Evolutionary conservation across 2,888 invertebrate genomes (phyloP).

Genomic region (Hydrotaea cyrtoneurina): DNA sequence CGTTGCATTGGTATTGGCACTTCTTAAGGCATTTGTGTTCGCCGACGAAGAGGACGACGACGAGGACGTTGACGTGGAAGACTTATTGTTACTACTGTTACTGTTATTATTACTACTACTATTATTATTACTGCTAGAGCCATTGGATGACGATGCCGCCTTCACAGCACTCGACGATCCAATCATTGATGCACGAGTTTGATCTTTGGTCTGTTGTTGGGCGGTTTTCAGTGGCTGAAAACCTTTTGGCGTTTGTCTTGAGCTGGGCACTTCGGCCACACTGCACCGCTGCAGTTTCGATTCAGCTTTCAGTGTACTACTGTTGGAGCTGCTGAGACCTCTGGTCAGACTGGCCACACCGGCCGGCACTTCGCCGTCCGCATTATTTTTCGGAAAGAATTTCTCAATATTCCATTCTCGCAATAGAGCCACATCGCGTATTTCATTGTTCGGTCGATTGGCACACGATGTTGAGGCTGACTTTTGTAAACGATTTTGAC

Average conservation of each 20-base stretch:
- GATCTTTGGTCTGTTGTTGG: conserved; percentile 64
- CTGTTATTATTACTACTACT: conserved; percentile 70
- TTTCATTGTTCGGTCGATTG: conserved; percentile 69
- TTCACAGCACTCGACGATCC: conserved; percentile 50
- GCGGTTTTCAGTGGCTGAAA: conserved; percentile 67
- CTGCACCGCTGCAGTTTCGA: conserved; percentile 72
- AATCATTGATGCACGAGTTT: conserved; percentile 62
- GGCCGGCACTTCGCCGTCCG: conserved; percentile 44
- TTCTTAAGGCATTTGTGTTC: conserved; percentile 74
- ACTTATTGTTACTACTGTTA: conserved; percentile 56
- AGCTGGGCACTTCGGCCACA: conserved; percentile 59
- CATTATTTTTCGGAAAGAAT: conserved; percentile 85
- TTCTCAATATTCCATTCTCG: conserved; percentile 94
- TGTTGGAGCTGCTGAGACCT: conserved; percentile 75
- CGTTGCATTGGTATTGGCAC: conserved; percentile 81
- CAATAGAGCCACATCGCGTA: conserved; percentile 88
- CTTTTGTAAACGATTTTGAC: conserved; percentile 76
- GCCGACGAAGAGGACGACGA: conserved; percentile 64
- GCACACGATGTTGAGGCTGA: conserved; percentile 79
- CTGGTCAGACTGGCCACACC: conserved; percentile 72
- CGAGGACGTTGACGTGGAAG: conserved; percentile 64
- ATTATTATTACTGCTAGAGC: conserved; percentile 44
- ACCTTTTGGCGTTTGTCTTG: conserved; percentile 71
- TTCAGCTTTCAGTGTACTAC: conserved; percentile 80
- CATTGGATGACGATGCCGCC: conserved; percentile 26